Evolutionary conservation across 2,888 invertebrate species (phyloP).

Genomic region (Nipponacmea schrenckii): DNA sequence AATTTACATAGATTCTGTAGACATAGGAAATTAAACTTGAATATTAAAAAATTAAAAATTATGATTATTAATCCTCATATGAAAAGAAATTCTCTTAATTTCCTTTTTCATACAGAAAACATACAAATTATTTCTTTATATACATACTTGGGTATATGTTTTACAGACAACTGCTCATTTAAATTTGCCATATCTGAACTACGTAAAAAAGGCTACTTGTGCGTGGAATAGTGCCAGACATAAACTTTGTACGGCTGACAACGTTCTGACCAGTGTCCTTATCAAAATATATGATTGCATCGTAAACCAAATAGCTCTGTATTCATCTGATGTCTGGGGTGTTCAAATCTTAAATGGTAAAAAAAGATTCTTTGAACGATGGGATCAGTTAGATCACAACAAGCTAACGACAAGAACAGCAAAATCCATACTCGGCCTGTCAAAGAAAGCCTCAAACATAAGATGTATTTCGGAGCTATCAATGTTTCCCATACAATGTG

Average conservation of each 20-base stretch:
- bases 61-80: background rate
- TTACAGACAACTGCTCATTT: background rate
- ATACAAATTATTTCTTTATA: background rate
- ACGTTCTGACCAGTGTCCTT: background rate
- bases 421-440: no score
- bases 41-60: background rate
- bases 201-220: background rate
- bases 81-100: background rate
- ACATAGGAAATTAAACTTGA: background rate
- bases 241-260: background rate
- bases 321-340: background rate
- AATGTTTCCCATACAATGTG: background rate
- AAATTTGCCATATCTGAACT: background rate
- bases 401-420: no score
- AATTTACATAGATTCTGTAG: background rate
- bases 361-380: no score
- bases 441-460: background rate
- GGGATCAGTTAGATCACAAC: no score
- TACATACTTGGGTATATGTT: background rate
- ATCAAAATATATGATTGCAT: background rate
- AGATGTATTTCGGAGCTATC: background rate
- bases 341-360: background rate
- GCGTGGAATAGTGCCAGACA: background rate
- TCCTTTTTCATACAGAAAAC: background rate
- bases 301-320: background rate